These are phyloP conservation scores for Cyclura pinguis DNA, from an alignment of 2,797 vertebrate species.

Conservation along the genomic window DNA sequence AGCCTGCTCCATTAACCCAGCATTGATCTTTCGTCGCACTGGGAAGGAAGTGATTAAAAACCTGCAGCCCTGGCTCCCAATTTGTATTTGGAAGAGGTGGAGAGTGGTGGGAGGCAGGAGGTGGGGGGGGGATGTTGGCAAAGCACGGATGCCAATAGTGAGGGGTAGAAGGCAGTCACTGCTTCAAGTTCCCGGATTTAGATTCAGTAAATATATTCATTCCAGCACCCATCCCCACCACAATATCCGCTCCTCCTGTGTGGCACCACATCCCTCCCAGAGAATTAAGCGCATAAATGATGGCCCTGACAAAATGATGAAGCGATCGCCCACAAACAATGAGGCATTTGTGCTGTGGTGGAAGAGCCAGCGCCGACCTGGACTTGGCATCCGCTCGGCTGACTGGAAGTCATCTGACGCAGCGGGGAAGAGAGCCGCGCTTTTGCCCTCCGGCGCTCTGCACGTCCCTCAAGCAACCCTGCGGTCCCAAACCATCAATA, in stretches of 20 bases:
- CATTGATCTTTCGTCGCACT: constrained; percentile 30
- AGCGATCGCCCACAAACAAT: neutral
- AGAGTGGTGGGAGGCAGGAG: neutral
- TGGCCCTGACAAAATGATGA: constrained; percentile 34
- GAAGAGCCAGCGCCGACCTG: neutral
- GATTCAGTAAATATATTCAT: neutral
- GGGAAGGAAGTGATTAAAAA: constrained; percentile 10
- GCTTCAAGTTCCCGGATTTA: neutral
- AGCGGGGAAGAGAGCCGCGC: neutral
- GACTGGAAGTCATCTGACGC: neutral
- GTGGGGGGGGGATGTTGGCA: neutral
- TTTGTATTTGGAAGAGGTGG: neutral
- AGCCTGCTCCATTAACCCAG: constrained; percentile 25
- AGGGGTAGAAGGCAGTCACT: neutral
- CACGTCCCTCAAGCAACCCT: neutral
- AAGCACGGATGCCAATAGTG: neutral
- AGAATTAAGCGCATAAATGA: constrained; percentile 23
- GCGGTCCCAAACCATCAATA: neutral
- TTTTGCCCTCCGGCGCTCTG: neutral
- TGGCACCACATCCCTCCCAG: neutral
- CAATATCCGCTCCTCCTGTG: neutral
- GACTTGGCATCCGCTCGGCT: constrained; percentile 9
- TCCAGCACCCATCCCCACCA: neutral
- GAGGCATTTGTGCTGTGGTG: neutral
- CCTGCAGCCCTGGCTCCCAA: neutral